Evolutionary conservation across 2,888 invertebrate genomes (phyloP), one percentile per base, ranked within the genome.

Genomic region (Meiosimyza decipiens): DNA sequence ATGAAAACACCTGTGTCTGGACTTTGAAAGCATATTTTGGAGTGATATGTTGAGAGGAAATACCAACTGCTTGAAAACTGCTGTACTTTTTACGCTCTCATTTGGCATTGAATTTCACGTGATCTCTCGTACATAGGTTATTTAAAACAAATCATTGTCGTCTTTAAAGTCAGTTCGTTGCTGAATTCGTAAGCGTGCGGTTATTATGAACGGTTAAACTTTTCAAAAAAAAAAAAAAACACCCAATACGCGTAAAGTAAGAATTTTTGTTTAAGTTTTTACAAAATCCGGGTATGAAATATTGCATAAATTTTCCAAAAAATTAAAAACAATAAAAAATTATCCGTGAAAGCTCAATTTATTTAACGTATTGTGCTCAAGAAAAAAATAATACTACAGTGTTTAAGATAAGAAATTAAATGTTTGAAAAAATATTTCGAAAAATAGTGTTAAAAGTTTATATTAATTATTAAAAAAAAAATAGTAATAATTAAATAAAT

Each of bases 81-180:
- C 81, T 81, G 28, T 28, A 28, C 28, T 28, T 28, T 28, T 28
- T 3, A 28, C 28, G 79, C 82, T 74, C 71, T 28, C n/a, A 18
- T 65, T 51, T 40, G 22, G 9, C 40, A 40, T 40, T 40, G 40
- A 40, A 40, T 9, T 9, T 40, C 9, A 9, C 3, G 62, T 9
- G 51, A 51, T 72, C 71, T 71, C 75, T 67, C 57, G 62, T n/a
- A n/a, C n/a, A n/a, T n/a, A 81, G 79, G 81, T 80, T 80, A 81
- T 82, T 83, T 82, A 80, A 81, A 79, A 80, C 80, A 81, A 74
- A 78, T 83, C 70, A 76, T 80, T 75, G 78, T 77, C 77, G 73
- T 75, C 72, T 64, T 68, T 63, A 57, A 72, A 75, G 62, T 79
- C 79, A 83, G 82, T 82, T 83, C 79, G 81, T 81, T 77, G 73